Evolutionary conservation across 2,113 vertebrate species (phyloP), one percentile per base, ranked within the genome.

Genomic region (Ifrita kowaldi): DNA sequence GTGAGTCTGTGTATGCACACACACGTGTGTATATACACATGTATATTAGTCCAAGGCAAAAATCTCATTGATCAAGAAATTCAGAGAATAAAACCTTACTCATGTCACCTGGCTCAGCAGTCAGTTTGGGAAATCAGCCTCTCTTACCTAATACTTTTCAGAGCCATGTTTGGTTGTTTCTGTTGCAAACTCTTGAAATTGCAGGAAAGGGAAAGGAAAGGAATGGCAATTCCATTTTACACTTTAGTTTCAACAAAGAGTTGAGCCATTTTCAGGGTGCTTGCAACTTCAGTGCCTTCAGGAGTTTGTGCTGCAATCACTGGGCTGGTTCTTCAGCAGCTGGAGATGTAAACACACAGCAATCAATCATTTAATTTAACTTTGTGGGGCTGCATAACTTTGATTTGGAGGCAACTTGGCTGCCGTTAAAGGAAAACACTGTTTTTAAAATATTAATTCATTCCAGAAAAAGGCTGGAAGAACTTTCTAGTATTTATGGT

Each of bases 401-500:
- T 87, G 56, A 93, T 96, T 93, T 6, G 13, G 60, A 92, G 81
- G 64, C n/a, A 97, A 97, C 77, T 89, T 88, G 37, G 55, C 91
- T 97, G 76, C 87, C 84, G 39, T 95, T 96, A 90, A 83, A 75
- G 42, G 56, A 70, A 96, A 67, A 79, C 92, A 81, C 91, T 94
- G 77, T 93, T 93, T 90, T 92, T 97, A 97, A 96, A 96, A 97
- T 92, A 94, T 69, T 95, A 67, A 77, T 88, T 91, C 60, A 77
- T 88, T 97, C 69, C 65, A 94, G 63, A 18, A 24, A 95, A 93
- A 93, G 86, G 59, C 75, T 95, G 93, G 89, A 90, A 81, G 90
- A 97, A 73, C 52, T 86, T 97, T 96, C 98, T 97, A 97, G 97
- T 97, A 98, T 97, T 97, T 97, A 97, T 97, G 81, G 94, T 95